Evolutionary conservation across 1,140 invertebrate species (phyloP).

Genomic region (Leptonema lineaticorne): DNA sequence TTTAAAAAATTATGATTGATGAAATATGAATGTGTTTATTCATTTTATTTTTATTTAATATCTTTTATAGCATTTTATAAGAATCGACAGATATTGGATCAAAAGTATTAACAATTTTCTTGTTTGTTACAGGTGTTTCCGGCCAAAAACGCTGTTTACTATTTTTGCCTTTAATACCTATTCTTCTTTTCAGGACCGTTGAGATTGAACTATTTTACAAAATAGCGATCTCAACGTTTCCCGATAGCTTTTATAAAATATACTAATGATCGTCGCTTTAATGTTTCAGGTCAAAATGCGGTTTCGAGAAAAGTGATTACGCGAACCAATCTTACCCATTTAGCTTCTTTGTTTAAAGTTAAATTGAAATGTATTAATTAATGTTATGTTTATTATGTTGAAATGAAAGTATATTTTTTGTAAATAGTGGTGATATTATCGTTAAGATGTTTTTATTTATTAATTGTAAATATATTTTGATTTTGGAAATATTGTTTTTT

Average conservation of each 20-base stretch:
- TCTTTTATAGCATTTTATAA: too few relatives aligned
- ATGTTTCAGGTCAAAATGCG: constrained; percentile 2
- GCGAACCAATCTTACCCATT: not conserved
- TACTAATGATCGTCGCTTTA: not conserved
- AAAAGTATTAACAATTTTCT: too few relatives aligned
- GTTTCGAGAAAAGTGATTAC: not conserved
- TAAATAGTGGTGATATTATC: not conserved
- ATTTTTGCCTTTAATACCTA: too few relatives aligned
- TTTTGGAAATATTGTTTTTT: too few relatives aligned
- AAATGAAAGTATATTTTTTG: not conserved
- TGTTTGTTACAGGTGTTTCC: too few relatives aligned
- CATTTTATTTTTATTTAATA: too few relatives aligned
- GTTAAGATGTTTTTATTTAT: not conserved
- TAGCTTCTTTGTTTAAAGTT: constrained; percentile 7
- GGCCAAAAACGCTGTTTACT: too few relatives aligned
- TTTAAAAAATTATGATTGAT: too few relatives aligned
- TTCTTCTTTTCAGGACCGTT: not conserved
- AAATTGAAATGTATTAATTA: constrained; percentile 12
- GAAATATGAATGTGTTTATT: too few relatives aligned
- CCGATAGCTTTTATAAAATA: not conserved
- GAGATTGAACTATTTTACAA: not conserved
- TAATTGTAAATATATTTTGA: not conserved
- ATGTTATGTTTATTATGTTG: not conserved
- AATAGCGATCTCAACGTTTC: not conserved
- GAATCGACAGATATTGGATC: too few relatives aligned